Percentiles rank a stretch among this genome's conserved stretches.
phyloP scores from a whole-genome alignment of 2,113 vertebrate species.

The Mola mola region DNA sequence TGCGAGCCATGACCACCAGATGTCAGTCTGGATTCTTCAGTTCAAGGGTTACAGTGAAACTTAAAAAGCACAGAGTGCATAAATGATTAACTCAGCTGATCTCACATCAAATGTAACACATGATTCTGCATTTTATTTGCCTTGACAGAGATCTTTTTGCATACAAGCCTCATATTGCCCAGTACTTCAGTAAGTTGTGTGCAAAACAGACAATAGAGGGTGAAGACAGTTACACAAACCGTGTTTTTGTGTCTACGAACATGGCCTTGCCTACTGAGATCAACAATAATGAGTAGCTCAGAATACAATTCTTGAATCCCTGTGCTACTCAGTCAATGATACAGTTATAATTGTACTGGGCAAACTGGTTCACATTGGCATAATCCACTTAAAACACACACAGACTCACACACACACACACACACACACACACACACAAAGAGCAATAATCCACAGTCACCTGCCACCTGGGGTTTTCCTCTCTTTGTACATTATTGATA shows the following conservation, averaged over 20 bases:
- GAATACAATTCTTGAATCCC: constrained; percentile 22
- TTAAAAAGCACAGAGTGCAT: not conserved
- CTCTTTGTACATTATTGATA: constrained; percentile 64
- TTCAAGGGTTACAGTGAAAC: not conserved
- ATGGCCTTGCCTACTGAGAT: not conserved
- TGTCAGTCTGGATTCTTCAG: constrained; percentile 40
- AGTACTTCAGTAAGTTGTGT: not conserved
- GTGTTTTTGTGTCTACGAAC: constrained; percentile 10
- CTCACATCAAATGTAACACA: not conserved
- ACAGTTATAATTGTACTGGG: constrained; percentile 65
- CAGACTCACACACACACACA: constrained; percentile 30
- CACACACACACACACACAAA: constrained; percentile 25
- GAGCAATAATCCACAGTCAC: constrained; percentile 48
- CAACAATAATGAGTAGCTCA: constrained; percentile 3
- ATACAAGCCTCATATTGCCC: not conserved
- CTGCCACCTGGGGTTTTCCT: constrained; percentile 45
- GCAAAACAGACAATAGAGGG: not conserved
- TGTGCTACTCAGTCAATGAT: constrained; percentile 30
- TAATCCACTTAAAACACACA: constrained; percentile 49
- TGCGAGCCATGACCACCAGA: constrained; percentile 48
- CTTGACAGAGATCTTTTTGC: not conserved
- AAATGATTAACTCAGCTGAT: too few species aligned
- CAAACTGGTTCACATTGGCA: constrained; percentile 49
- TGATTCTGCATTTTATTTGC: not conserved
- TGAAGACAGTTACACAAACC: not conserved